Percentiles rank a stretch among this genome's conserved stretches.
phyloP scores from a whole-genome alignment of 2,113 vertebrate species.

The Bettongia penicillata region DNA sequence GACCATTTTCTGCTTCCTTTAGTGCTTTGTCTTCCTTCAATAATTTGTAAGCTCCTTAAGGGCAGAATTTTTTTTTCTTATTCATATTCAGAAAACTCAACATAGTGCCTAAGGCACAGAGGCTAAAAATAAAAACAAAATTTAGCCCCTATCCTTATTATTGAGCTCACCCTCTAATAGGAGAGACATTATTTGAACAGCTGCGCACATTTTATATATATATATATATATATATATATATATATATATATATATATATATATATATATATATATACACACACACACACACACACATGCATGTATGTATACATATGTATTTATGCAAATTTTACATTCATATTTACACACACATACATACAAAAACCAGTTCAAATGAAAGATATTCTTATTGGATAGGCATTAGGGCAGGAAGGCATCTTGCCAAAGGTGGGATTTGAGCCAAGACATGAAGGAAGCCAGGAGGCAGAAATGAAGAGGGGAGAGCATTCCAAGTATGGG shows the following conservation, averaged over 20 bases:
- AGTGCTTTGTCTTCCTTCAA: not conserved
- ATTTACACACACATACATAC: too few species aligned
- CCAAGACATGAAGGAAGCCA: not conserved
- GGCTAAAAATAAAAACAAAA: not conserved
- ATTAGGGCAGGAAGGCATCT: not conserved
- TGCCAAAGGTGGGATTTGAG: not conserved
- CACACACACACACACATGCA: too few species aligned
- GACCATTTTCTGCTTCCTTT: not conserved
- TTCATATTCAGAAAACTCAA: not conserved
- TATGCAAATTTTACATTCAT: too few species aligned
- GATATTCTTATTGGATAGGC: not conserved
- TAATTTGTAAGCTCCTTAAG: not conserved
- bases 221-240: too few species aligned
- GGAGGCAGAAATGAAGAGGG: not conserved
- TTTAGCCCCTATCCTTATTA: not conserved
- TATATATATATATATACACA: too few species aligned
- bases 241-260: too few species aligned
- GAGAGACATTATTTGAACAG: too few species aligned
- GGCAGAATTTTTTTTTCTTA: too few species aligned
- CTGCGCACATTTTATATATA: too few species aligned
- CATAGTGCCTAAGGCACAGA: not conserved
- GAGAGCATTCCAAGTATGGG: not conserved
- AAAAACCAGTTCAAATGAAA: not conserved
- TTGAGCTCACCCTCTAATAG: not conserved
- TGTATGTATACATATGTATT: too few species aligned